Evolutionary conservation across 53 echinoderm and acorn worm species (phyloP).

Genomic region (Hippasteria phrygiana): DNA sequence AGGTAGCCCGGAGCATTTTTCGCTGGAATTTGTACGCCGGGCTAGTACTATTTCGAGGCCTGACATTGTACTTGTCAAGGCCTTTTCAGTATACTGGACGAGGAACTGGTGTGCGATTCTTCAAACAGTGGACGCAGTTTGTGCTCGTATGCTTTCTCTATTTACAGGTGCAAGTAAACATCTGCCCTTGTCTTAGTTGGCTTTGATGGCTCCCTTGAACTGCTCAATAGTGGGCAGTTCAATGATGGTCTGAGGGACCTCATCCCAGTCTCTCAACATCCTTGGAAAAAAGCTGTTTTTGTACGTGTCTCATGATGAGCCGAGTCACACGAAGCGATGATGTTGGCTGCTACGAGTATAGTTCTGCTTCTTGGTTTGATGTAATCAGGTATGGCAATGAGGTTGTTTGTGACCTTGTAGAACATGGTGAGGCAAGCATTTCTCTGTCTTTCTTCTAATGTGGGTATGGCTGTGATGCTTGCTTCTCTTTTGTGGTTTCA

Average conservation of each 20-base stretch:
- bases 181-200: neutral
- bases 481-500: neutral
- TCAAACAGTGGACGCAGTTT: neutral
- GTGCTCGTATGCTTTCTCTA: neutral
- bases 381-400: conserved; percentile 12
- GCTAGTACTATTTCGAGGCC: too few relatives aligned
- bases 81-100: neutral
- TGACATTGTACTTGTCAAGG: too few relatives aligned
- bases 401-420: conserved; percentile 6
- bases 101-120: neutral
- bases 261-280: conserved; percentile 21
- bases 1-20: too few relatives aligned
- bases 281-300: conserved; percentile 41
- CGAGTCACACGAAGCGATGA: conserved; percentile 8
- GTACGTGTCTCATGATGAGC: neutral
- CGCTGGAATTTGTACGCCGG: too few relatives aligned
- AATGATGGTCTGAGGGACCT: conserved; percentile 12
- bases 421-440: neutral
- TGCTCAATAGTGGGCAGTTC: conserved; percentile 35
- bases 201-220: neutral
- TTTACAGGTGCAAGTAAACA: neutral
- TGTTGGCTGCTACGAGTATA: neutral
- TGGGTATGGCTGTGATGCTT: neutral
- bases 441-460: neutral
- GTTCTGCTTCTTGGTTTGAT: neutral